Evolutionary conservation across 2,888 invertebrate genomes (phyloP).

Genomic region (Drosophila monieri): DNA sequence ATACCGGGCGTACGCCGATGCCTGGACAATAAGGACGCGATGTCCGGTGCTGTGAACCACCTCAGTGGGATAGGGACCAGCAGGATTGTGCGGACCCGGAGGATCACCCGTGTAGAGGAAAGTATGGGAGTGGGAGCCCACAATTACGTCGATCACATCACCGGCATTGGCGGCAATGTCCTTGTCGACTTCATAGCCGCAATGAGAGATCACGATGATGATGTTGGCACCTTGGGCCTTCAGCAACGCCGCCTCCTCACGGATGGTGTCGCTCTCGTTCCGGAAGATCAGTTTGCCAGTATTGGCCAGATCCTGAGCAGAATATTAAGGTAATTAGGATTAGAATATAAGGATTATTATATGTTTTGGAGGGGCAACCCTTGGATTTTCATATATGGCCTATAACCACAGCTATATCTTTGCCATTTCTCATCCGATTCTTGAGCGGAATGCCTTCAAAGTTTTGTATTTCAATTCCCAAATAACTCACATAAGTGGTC

Average conservation of each 20-base stretch:
- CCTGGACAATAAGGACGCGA: conserved; percentile 87
- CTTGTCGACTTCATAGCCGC: conserved; percentile 89
- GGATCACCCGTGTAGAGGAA: conserved; percentile 88
- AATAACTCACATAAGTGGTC: conserved; percentile 86
- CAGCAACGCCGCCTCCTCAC: conserved; percentile 88
- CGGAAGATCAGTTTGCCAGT: conserved; percentile 88
- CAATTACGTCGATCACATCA: conserved; percentile 90
- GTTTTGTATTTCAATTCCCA: too few relatives aligned
- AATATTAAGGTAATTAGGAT: background rate
- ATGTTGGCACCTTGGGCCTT: conserved; percentile 88
- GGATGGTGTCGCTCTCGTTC: conserved; percentile 88
- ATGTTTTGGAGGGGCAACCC: background rate
- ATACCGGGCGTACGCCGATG: conserved; percentile 90
- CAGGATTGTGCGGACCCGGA: conserved; percentile 86
- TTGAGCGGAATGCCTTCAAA: too few relatives aligned
- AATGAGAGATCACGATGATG: conserved; percentile 93
- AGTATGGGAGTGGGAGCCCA: conserved; percentile 94
- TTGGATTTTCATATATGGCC: background rate
- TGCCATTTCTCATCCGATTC: too few relatives aligned
- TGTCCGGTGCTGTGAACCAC: conserved; percentile 85
- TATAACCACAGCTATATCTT: too few relatives aligned
- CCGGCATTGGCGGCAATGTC: conserved; percentile 87
- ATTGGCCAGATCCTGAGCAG: conserved; percentile 86
- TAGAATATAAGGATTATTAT: too few relatives aligned
- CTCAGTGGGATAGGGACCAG: conserved; percentile 88